A percentile compares a stretch with the other conserved stretches of the same genome.
Conservation (phyloP, 35 echinoderm and acorn worm genomes). For the Strongylocentrotus purpuratus region DNA sequence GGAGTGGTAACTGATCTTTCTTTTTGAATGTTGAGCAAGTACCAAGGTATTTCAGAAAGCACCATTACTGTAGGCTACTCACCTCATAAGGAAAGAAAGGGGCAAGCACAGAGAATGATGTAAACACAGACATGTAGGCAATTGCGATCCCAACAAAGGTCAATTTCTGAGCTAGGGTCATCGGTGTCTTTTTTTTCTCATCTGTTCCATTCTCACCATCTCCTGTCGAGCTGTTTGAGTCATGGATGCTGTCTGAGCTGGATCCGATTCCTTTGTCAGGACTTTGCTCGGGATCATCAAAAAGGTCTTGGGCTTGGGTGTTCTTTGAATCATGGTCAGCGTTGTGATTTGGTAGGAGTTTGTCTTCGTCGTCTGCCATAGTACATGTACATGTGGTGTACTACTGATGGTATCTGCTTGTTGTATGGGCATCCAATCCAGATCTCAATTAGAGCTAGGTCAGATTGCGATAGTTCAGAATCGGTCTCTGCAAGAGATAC, state of each 20-base stretch:
- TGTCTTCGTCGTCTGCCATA: background rate
- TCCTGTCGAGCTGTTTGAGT: background rate
- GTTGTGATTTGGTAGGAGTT: background rate
- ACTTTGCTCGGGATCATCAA: background rate
- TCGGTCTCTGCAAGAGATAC: too few species aligned
- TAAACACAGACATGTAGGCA: background rate
- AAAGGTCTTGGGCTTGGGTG: background rate
- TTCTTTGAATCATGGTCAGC: background rate
- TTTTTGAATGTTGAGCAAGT: too few species aligned
- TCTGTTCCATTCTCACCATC: background rate
- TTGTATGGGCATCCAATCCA: too few species aligned
- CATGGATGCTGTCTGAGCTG: background rate
- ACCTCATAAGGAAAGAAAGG: constrained; percentile 44
- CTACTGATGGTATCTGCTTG: background rate
- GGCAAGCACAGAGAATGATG: constrained; percentile 22
- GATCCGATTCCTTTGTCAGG: background rate
- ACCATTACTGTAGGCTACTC: background rate
- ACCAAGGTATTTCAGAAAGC: too few species aligned
- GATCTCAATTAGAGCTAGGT: too few species aligned
- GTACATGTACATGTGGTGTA: background rate
- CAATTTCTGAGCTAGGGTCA: constrained; percentile 26
- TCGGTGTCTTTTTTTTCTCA: background rate
- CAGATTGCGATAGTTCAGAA: too few species aligned
- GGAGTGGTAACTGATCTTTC: too few species aligned
- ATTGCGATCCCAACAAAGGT: background rate